Evolutionary conservation across 2,113 vertebrate genomes (phyloP), one percentile per base, ranked within the genome.

Genomic region (Psophia crepitans): DNA sequence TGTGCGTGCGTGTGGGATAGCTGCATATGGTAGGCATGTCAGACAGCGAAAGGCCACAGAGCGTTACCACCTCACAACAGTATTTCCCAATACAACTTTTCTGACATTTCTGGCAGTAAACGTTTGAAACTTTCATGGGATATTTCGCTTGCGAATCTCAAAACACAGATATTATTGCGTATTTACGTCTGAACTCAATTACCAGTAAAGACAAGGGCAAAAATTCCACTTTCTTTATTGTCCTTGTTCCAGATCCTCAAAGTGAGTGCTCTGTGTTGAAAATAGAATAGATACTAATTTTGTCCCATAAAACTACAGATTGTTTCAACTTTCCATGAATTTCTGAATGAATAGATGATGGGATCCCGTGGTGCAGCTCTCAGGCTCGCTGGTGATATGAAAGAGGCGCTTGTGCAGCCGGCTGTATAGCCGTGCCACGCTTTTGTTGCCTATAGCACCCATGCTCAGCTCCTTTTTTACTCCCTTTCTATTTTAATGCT

Each of bases 271-370:
- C 88, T 90, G 79, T 80, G 26, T 43, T 84, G 39, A 35, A 93
- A 90, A 69, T 32, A 94, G 80, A 95, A 94, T 85, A 76, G 92
- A 89, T 95, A 83, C 92, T 97, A 92, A 95, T 91, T 95, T 95
- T 49, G 95, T 94, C 84, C 87, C 87, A 96, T 89, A 96, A 95
- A 96, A 60, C 91, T 87, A 71, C 74, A 85, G 77, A 91, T 88
- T 95, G 95, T 90, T 96, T 95, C 84, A 79, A 66, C 81, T 96
- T 94, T 90, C 86, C 83, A 76, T 3, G 21, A 95, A 86, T 84
- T 94, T 93, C 84, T 97, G 81, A 77, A 79, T 96, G 76, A 94
- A 94, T 85, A 57, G 83, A 73, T 63, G 91, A 51, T 87, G 11
- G 4, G 92, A 91, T 87, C 94, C 87, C 44, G 2, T 87, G 77